Evolutionary conservation across 2,888 invertebrate genomes (phyloP).

Genomic region (Orchesellides sinensis): DNA sequence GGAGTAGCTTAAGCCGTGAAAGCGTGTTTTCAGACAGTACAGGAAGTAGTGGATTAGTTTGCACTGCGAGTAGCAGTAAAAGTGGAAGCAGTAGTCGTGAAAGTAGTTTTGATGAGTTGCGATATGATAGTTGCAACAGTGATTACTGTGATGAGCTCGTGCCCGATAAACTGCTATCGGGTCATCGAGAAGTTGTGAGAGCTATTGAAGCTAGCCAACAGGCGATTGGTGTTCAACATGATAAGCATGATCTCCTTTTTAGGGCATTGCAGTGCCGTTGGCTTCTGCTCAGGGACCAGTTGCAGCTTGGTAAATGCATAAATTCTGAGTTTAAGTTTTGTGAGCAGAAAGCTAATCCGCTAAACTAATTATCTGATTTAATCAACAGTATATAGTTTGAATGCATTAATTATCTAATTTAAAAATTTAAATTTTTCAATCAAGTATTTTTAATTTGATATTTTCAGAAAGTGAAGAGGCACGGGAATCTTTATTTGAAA

Average conservation of each 20-base stretch:
- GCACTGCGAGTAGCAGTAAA: constrained; percentile 36
- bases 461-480: constrained; percentile 62
- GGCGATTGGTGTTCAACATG: constrained; percentile 56
- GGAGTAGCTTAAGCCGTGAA: constrained; percentile 40
- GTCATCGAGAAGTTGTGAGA: background rate
- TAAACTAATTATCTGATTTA: too few species aligned
- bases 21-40: constrained; percentile 48
- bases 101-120: constrained; percentile 61
- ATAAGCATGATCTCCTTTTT: constrained; percentile 59
- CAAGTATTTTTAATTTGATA: constrained; percentile 11
- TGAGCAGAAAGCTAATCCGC: background rate
- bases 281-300: constrained; percentile 59
- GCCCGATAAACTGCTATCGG: constrained; percentile 27
- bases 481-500: constrained; percentile 80
- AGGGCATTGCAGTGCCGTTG: constrained; percentile 65
- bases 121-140: constrained; percentile 57
- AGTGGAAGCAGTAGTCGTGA: constrained; percentile 48
- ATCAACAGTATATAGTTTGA: too few species aligned
- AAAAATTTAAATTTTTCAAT: too few species aligned
- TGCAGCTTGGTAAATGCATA: constrained; percentile 57
- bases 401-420: too few species aligned
- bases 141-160: constrained; percentile 58
- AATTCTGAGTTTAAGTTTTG: background rate
- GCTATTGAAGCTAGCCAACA: constrained; percentile 51
- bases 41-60: constrained; percentile 30